Base-by-base conservation (phyloP, 1,140 invertebrate genomes). In the Popillia japonica region DNA sequence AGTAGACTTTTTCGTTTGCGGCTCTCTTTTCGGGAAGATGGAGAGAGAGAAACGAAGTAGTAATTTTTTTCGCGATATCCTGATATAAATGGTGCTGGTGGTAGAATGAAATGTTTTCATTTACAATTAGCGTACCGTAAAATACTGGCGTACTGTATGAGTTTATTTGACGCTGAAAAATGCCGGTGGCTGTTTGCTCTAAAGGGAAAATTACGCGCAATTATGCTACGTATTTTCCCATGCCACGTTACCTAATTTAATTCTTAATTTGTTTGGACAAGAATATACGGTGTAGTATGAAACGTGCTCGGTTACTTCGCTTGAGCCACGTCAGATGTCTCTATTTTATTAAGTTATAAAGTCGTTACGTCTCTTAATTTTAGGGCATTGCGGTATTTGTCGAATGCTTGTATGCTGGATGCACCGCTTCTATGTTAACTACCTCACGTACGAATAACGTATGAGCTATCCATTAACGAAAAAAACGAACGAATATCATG, bases 141-240 rank as follows among this genome's bases (percentile, higher is more conserved):
- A 68, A 68, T 68, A 22, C 22, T 68, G 61, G 22, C 11, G 61
- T 22, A 14, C 17, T 55, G n/a, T 55, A 55, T 55, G 22, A 68
- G 61, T 17, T 14, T 17, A 55, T 48, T 48, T 48, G 44, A 48
- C 44, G 10, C 44, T 22, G 61, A 22, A 68, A 34, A 17, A 34
- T 68, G 11, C 14, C 22, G 10, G 22, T 68, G 11, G 61, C 11
- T 68, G 22, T 11, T 68, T 34, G 59, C 4, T 64, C 4, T 8
- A 10, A 68, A 68, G 27, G 11, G 61, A 68, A 68, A 68, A 68
- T 68, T 68, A 68, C 20, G 27, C 20, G 20, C 22, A 68, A 68
- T 68, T 34, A 68, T 27, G 61, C 8, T 27, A 20, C 48, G 14
- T 17, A 55, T 55, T 55, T 7, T 17, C 17, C 48, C n/a, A 55